A percentile compares a stretch with the other conserved stretches of the same genome.
Evolutionary conservation across 2,797 vertebrate species (phyloP).

Genomic region (Jordanella pulchra): DNA sequence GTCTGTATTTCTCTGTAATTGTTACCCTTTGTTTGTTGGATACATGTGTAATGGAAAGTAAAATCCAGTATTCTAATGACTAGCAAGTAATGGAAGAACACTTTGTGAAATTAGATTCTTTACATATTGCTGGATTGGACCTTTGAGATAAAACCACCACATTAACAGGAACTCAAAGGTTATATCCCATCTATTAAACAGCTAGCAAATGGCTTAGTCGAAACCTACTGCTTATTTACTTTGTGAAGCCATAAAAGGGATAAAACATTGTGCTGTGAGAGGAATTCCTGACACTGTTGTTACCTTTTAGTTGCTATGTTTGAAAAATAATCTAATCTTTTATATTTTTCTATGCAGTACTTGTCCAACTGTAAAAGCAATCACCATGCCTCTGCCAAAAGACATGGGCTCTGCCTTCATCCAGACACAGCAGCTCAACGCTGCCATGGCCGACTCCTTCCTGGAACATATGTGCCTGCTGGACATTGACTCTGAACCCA

Average conservation of each 20-base stretch:
- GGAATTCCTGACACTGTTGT: too few species aligned
- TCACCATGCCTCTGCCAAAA: constrained; percentile 83
- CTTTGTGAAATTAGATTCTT: background rate
- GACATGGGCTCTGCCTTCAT: constrained; percentile 93
- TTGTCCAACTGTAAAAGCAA: constrained; percentile 44
- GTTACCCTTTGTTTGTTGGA: background rate
- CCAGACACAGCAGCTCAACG: constrained; percentile 95
- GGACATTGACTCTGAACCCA: constrained; percentile 95
- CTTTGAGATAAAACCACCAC: background rate
- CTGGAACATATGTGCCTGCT: constrained; percentile 97
- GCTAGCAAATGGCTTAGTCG: background rate
- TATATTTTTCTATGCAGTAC: constrained; percentile 50
- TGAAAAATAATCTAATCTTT: background rate
- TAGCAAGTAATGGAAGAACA: background rate
- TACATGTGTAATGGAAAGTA: background rate
- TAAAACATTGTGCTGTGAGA: background rate
- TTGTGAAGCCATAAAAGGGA: background rate
- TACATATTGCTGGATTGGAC: background rate
- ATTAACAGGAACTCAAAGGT: background rate
- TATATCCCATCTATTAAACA: background rate
- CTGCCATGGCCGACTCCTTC: constrained; percentile 96
- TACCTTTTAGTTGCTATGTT: background rate
- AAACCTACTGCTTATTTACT: background rate
- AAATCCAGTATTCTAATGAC: background rate
- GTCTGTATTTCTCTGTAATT: background rate